Evolutionary conservation across 2,113 vertebrate species (phyloP), one percentile per base, ranked within the genome.

Genomic region (Forbesichthys agassizii): DNA sequence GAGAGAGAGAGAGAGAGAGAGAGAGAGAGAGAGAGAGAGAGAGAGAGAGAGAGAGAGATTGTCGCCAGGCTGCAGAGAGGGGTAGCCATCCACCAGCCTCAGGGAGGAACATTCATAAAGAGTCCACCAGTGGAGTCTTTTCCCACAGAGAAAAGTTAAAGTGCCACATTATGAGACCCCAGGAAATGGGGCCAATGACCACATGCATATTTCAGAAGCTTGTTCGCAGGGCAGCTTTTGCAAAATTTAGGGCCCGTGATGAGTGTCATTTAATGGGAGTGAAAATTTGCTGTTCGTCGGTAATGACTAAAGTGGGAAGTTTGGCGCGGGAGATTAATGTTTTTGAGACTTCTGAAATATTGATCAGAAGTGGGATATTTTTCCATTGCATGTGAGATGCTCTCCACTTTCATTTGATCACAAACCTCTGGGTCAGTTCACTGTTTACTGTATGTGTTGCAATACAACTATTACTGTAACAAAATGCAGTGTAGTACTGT

Each of bases 121-220:
- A 86, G 82, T 75, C 78, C 73, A 86, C 85, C 72, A 80, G 80
- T 85, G 76, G 77, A 71, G 78, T 76, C 52, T n/a, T 14, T 84
- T 83, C 81, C 65, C 83, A 68, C 66, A 0, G 64, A 83, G 82
- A 65, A 52, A 10, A 78, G 65, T 64, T 36, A 4, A 79, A 67
- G 72, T 73, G 71, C 70, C 59, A 78, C 80, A 64, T 83, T 58
- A 80, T 11, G 69, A 27, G 81, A 78, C 73, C 67, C 66, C 67
- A 2, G 55, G 68, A 82, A 89, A 82, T 78, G 68, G 82, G 76
- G 69, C 77, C 70, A 79, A 61, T 69, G 70, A 74, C 53, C 0
- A 5, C 61, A 82, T 91, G 10, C 84, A 88, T 89, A 82, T 89
- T 89, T 88, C 68, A 90, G 48, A 27, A 62, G 74, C 73, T 83